These are phyloP conservation scores for Pangasianodon hypophthalmus DNA, from an alignment of 2,113 vertebrate species.

Conservation along the genomic window DNA sequence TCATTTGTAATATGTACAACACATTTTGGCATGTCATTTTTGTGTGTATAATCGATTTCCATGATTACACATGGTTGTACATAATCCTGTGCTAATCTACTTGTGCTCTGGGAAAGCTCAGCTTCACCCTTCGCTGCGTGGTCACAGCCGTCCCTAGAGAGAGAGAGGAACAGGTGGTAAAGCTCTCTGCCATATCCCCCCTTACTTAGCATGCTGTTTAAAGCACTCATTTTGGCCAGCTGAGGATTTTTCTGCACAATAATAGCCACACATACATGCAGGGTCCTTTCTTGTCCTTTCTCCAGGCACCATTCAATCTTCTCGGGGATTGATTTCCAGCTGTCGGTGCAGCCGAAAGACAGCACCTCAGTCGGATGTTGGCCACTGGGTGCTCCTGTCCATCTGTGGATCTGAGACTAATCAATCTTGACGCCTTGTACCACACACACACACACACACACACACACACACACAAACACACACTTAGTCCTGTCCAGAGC, in stretches of 20 bases:
- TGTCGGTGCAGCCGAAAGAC: conserved; percentile 74
- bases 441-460: conserved; percentile 32
- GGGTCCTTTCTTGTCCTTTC: conserved; percentile 34
- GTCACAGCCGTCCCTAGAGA: conserved; percentile 61
- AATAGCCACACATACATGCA: conserved; percentile 21
- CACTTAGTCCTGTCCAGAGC: background rate
- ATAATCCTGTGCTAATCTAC: conserved; percentile 35
- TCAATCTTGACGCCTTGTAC: conserved; percentile 63
- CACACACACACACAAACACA: conserved; percentile 36
- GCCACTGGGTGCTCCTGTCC: conserved; percentile 73
- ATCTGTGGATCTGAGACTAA: conserved; percentile 70
- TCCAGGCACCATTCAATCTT: conserved; percentile 67
- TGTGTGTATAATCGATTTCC: conserved; percentile 4
- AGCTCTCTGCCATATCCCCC: conserved; percentile 68
- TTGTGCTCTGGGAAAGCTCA: conserved; percentile 31
- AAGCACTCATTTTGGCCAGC: conserved; percentile 34
- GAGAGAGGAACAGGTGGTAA: conserved; percentile 76
- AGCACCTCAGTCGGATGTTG: conserved; percentile 73
- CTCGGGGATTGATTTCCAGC: conserved; percentile 77
- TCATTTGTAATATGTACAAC: background rate
- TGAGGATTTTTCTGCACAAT: conserved; percentile 35
- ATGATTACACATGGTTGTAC: background rate
- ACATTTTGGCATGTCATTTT: background rate
- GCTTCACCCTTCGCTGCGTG: background rate
- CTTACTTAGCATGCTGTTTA: conserved; percentile 60